Evolutionary conservation across 2,888 invertebrate genomes (phyloP).

Genomic region (Aphidoletes aphidimyza): DNA sequence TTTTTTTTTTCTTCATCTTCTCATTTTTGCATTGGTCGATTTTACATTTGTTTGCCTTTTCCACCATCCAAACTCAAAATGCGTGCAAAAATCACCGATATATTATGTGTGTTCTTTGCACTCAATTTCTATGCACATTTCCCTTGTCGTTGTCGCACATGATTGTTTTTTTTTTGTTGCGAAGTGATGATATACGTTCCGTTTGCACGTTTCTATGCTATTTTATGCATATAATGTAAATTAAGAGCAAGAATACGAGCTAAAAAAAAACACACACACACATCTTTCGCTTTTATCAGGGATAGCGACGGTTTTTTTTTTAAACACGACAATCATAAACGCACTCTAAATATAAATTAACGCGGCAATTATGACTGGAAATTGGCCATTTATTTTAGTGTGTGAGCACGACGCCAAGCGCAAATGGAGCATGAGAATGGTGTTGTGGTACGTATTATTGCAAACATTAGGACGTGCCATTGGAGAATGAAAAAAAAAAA

Average conservation of each 20-base stretch:
- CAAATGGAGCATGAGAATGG: too few species aligned
- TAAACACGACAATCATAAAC: neutral
- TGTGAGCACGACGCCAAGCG: neutral
- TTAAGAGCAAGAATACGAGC: too few species aligned
- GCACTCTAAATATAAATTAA: slow-evolving; percentile 39
- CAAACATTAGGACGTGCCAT: neutral
- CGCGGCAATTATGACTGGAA: slow-evolving; percentile 26
- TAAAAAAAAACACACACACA: neutral
- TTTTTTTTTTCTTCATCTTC: too few species aligned
- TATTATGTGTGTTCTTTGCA: neutral
- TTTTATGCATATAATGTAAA: too few species aligned
- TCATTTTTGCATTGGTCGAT: neutral
- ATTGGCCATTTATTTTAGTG: slow-evolving; percentile 45
- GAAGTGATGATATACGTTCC: slow-evolving; percentile 22
- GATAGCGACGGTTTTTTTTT: neutral
- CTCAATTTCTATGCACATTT: slow-evolving; percentile 7
- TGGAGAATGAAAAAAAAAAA: too few species aligned
- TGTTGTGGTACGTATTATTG: slow-evolving; percentile 29
- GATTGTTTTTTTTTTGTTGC: neutral
- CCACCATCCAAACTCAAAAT: neutral
- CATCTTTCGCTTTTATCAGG: neutral
- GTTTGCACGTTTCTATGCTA: neutral
- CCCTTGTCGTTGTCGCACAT: neutral
- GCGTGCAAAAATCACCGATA: neutral
- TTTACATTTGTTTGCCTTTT: neutral